Conservation (phyloP, 2,888 invertebrate species). For the Catonia carolina region DNA sequence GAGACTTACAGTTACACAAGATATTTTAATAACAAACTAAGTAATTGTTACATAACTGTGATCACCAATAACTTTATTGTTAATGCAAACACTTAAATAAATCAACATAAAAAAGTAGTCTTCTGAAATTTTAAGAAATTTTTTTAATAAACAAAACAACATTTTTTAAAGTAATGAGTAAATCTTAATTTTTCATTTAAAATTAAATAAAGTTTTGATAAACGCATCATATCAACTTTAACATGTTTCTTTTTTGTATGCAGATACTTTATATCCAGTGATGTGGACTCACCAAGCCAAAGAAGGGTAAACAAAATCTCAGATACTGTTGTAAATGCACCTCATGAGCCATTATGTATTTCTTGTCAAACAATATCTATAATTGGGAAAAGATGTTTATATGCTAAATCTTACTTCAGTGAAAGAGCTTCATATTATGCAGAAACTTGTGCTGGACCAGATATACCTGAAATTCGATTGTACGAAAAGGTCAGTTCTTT, state of each 20-base stretch:
- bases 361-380: conserved; percentile 54
- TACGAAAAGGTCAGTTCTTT: conserved; percentile 52
- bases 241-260: too few relatives aligned
- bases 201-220: background rate
- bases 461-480: conserved; percentile 65
- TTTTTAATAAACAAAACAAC: too few relatives aligned
- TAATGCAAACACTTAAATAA: too few relatives aligned
- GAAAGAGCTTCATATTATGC: conserved; percentile 58
- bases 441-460: conserved; percentile 77
- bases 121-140: too few relatives aligned
- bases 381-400: conserved; percentile 51
- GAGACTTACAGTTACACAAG: too few relatives aligned
- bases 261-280: conserved; percentile 82
- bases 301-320: conserved; percentile 74
- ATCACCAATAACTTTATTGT: too few relatives aligned
- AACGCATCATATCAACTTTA: background rate
- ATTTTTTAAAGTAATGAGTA: too few relatives aligned
- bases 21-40: too few relatives aligned
- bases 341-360: conserved; percentile 53
- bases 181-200: background rate
- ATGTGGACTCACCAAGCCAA: conserved; percentile 63
- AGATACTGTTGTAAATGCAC: conserved; percentile 43
- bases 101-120: too few relatives aligned
- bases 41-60: too few relatives aligned
- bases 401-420: conserved; percentile 63